Evolutionary conservation across 1,140 invertebrate genomes (phyloP).

Genomic region (Ganaspis sp.): DNA sequence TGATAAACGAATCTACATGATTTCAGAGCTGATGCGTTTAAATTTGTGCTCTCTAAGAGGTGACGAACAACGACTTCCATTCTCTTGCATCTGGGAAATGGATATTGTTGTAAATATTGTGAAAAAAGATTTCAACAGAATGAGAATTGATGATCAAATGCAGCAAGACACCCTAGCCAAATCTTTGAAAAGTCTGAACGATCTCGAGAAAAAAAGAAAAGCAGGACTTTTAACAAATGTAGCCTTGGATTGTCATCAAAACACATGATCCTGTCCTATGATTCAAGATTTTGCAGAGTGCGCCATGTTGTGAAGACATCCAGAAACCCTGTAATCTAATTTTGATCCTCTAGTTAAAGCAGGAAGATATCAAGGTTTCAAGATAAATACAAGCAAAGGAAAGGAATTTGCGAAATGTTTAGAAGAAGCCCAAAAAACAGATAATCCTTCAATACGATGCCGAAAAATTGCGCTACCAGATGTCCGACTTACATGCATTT

Average conservation of each 20-base stretch:
- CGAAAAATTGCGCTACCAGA: constrained; percentile 95
- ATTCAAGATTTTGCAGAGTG: constrained; percentile 93
- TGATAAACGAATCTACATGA: constrained; percentile 93
- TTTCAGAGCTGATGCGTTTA: constrained; percentile 92
- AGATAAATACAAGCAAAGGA: constrained; percentile 82
- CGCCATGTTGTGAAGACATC: constrained; percentile 93
- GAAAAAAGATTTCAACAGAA: constrained; percentile 89
- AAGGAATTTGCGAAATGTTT: constrained; percentile 89
- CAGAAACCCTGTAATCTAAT: constrained; percentile 88
- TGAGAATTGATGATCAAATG: constrained; percentile 90
- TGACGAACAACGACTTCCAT: constrained; percentile 91
- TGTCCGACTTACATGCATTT: constrained; percentile 98
- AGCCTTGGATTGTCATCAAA: constrained; percentile 94
- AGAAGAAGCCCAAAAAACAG: constrained; percentile 84
- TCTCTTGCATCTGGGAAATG: constrained; percentile 96
- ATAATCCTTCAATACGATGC: constrained; percentile 93
- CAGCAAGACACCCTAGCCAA: constrained; percentile 85
- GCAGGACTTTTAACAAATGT: constrained; percentile 92
- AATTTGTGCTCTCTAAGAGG: constrained; percentile 94
- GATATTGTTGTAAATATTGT: constrained; percentile 91
- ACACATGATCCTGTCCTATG: constrained; percentile 96
- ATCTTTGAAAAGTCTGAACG: constrained; percentile 89
- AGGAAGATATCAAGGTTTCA: constrained; percentile 84
- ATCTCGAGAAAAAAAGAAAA: constrained; percentile 93
- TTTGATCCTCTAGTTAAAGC: constrained; percentile 94